Conservation (phyloP, 2,797 vertebrate species). For the Chaetophractus vellerosus region DNA sequence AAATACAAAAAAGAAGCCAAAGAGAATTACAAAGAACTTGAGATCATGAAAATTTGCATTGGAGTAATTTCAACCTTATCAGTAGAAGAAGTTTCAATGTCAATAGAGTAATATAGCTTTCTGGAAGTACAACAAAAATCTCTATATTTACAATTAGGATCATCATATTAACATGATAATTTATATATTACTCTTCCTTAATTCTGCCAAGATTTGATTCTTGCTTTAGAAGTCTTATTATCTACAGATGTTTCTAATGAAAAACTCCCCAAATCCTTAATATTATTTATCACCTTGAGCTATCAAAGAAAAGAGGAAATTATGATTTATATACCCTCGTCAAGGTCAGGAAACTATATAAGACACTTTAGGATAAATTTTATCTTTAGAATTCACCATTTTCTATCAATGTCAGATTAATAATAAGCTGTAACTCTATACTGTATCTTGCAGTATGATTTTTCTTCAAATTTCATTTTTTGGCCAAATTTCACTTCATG, state of each 20-base stretch:
- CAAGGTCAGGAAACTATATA: neutral
- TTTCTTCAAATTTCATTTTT: neutral
- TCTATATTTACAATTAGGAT: neutral
- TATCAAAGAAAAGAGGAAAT: neutral
- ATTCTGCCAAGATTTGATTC: neutral
- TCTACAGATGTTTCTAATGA: neutral
- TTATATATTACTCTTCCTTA: neutral
- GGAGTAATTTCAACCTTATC: neutral
- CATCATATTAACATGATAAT: neutral
- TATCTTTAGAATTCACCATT: neutral
- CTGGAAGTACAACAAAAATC: neutral
- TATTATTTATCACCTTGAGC: neutral
- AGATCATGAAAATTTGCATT: neutral
- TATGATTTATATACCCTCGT: neutral
- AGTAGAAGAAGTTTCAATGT: neutral
- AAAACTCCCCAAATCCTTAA: neutral
- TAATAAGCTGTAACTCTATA: neutral
- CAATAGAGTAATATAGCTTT: neutral
- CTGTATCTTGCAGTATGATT: neutral
- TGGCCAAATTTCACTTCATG: neutral
- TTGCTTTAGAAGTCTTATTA: slow-evolving; percentile 4
- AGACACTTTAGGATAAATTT: neutral
- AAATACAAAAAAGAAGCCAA: neutral
- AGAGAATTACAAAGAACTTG: neutral
- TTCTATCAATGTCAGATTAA: neutral